phyloP scores from a whole-genome alignment of 2,113 vertebrate genomes.

The Melanerpes formicivorus region DNA sequence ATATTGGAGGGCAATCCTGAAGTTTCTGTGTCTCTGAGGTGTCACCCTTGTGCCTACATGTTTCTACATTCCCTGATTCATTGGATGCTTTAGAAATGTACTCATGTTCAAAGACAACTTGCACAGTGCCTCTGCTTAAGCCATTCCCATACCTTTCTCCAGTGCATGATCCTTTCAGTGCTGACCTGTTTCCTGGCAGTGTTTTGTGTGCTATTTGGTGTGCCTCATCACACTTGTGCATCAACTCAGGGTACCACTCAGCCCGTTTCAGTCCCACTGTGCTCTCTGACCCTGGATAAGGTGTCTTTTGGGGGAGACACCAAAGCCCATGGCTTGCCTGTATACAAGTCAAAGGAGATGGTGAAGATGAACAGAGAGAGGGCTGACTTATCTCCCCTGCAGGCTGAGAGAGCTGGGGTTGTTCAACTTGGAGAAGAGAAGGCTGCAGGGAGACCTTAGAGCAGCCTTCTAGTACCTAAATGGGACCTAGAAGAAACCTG shows the following conservation, averaged over 20 bases:
- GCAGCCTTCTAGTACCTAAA: too few relatives aligned
- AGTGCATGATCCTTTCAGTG: neutral
- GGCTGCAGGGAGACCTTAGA: neutral
- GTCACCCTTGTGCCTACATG: neutral
- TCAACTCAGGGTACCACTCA: neutral
- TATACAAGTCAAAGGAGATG: neutral
- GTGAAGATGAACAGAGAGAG: neutral
- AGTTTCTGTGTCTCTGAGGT: neutral
- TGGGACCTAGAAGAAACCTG: too few relatives aligned
- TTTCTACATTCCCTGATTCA: neutral
- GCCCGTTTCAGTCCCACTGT: neutral
- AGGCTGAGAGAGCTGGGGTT: neutral
- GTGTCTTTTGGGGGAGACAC: neutral
- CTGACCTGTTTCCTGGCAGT: neutral
- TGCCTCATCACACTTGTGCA: neutral
- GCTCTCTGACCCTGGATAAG: neutral
- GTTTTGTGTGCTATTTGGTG: neutral
- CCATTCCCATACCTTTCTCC: neutral
- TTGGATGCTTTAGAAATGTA: neutral
- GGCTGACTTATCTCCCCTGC: neutral
- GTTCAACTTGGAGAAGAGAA: neutral
- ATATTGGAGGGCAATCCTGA: neutral
- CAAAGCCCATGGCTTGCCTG: neutral
- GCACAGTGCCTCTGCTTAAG: neutral
- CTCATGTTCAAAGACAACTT: neutral